Base-by-base conservation (phyloP, 2,797 vertebrate species). In the Philypnodon macrostomus region DNA sequence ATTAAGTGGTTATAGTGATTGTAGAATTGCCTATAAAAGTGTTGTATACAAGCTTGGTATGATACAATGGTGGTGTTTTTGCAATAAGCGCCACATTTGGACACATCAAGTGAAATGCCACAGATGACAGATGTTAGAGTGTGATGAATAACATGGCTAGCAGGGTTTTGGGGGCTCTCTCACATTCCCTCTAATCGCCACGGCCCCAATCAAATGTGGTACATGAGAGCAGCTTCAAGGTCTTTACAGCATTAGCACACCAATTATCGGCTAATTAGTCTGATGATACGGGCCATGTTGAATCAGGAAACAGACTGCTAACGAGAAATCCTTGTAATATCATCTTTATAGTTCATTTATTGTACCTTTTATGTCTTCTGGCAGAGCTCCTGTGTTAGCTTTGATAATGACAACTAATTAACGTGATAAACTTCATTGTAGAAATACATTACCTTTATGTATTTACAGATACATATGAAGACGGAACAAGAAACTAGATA, bases 261-360 rank as follows among this genome's bases (percentile, higher is more conserved):
- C 61, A 52, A 83, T 81, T 68, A 57, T 56, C 54, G 47, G 39
- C 58, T 75, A 70, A 80, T 83, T 80, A 77, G 55, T 34, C 45
- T 58, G 53, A 67, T 24, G 36, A 58, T 63, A 42, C 38, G 21
- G 58, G 47, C 47, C 29, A 17, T 3, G 21, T 57, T 47, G 44
- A 72, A 47, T 51, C 54, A 34, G 46, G 30, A 39, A 27, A 56
- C 36, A 33, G 19, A 21, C 11, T 8, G 42, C 10, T 27, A 58
- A 57, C 39, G 56, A 47, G 59, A 63, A 58, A 44, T 29, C 49
- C 38, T 62, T 19, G n/a, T 44, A 30, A 31, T 46, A 10, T 42
- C 35, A 27, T 35, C 30, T 27, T 42, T 2, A 5, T 14, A 31
- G 35, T 56, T 15, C 46, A 38, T 11, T 49, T 45, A 35, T 5